Base-by-base conservation (phyloP, 2,113 vertebrate species). In the Mormyrus iriodes region DNA sequence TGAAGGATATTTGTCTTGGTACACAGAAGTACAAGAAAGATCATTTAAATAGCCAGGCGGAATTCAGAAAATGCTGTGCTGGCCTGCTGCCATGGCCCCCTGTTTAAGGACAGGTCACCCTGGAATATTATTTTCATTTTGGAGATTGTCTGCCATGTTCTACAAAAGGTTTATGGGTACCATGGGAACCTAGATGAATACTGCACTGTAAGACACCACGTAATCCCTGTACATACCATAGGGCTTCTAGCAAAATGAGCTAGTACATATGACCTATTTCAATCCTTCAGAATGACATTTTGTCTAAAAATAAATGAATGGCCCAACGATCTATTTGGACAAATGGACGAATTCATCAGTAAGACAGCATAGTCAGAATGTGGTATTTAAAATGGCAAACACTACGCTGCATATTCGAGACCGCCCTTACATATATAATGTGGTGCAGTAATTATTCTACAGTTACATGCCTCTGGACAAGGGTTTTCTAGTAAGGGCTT, bases 41-140 rank as follows among this genome's bases (percentile, higher is more conserved):
- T 35, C 3, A 35, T 86, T 53, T 39, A 86, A 76, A 39, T 39
- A 86, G 49, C 49, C 19, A 12, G 35, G 44, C 24, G 48, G 44
- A 46, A 51, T 52, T 86, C 69, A 52, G 84, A 86, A 31, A 3
- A 86, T 86, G 49, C 49, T 53, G 27, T 52, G 49, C 35, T 86
- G 51, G 51, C 85, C n/a, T 42, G 85, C 85, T 53, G 27, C 44
- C 27, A 31, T 52, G 3, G 6, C 31, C 85, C 49, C n/a, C 51
- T 51, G n/a, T 52, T 86, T 86, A 86, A 86, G 48, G 27, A 86
- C 48, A 6, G 17, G 42, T n/a, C 21, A 31, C 84, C n/a, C 39
- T 51, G 27, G 49, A 86, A 86, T 86, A 51, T n/a, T 53, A 19
- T 35, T 86, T 86, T 35, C 10, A 86, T 86, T 86, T 86, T 53